phyloP scores from a whole-genome alignment of 2,113 vertebrate species.

The Pangasianodon hypophthalmus region DNA sequence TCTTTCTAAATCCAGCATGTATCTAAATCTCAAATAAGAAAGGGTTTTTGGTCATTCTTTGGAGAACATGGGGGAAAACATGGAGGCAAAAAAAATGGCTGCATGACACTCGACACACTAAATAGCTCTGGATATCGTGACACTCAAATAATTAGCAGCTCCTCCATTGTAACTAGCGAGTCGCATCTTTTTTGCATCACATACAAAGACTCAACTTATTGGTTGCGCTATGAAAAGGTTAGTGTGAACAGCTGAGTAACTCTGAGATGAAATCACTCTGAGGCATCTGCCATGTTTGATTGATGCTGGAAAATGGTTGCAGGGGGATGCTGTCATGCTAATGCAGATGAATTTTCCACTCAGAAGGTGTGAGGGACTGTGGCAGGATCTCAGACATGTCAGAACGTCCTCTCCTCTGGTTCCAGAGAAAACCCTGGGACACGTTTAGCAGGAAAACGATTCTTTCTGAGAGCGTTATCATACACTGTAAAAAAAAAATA shows the following conservation, averaged over 20 bases:
- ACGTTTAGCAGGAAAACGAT: background rate
- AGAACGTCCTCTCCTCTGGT: slow-evolving; percentile 44
- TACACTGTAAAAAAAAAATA: background rate
- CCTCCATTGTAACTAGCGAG: background rate
- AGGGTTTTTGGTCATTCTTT: too few relatives aligned
- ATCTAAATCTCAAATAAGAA: too few relatives aligned
- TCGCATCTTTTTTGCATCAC: background rate
- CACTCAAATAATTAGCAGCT: background rate
- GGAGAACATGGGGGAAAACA: too few relatives aligned
- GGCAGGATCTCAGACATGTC: slow-evolving; percentile 55
- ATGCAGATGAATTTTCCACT: slow-evolving; percentile 44
- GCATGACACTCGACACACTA: background rate
- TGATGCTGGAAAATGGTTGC: slow-evolving; percentile 66
- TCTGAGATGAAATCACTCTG: background rate
- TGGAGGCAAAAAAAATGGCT: too few relatives aligned
- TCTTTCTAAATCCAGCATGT: too few relatives aligned
- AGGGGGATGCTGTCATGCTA: slow-evolving; percentile 53
- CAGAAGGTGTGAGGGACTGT: slow-evolving; percentile 51
- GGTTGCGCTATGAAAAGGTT: background rate
- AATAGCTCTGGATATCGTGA: background rate
- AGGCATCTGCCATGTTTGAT: slow-evolving; percentile 17
- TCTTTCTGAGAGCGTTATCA: background rate
- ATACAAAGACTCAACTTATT: background rate
- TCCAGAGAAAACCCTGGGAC: background rate
- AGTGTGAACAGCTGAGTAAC: background rate